phyloP scores from a whole-genome alignment of 2,888 invertebrate species.

The Drosophila kuntzei region DNA sequence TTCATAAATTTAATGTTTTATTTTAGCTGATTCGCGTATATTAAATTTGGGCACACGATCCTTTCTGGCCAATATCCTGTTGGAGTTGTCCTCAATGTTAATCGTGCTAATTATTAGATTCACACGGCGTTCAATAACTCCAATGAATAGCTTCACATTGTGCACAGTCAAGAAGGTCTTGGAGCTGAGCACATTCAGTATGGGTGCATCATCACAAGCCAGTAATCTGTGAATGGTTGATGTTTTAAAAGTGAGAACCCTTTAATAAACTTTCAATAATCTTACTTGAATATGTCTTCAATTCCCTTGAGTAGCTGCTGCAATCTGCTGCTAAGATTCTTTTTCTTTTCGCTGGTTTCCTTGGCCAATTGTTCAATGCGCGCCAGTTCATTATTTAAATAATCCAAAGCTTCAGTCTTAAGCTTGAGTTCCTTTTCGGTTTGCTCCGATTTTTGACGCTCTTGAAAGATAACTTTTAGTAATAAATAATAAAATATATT shows the following conservation, averaged over 20 bases:
- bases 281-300: constrained; percentile 85
- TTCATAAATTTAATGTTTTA: constrained; percentile 58
- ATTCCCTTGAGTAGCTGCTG: constrained; percentile 86
- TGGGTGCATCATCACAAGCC: constrained; percentile 90
- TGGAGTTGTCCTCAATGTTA: constrained; percentile 82
- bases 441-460: constrained; percentile 82
- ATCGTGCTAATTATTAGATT: constrained; percentile 82
- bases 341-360: constrained; percentile 78
- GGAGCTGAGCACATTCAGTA: constrained; percentile 90
- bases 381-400: constrained; percentile 72
- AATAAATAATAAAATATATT: not conserved
- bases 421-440: constrained; percentile 81
- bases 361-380: constrained; percentile 76
- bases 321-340: constrained; percentile 72
- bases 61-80: constrained; percentile 83
- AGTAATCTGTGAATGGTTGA: constrained; percentile 86
- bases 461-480: constrained; percentile 44
- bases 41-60: constrained; percentile 85
- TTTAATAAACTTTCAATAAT: too few species aligned
- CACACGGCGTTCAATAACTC: constrained; percentile 91
- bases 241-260: not conserved
- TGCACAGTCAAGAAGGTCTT: constrained; percentile 90
- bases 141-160: constrained; percentile 93
- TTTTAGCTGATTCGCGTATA: constrained; percentile 84
- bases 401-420: constrained; percentile 83